phyloP scores from a whole-genome alignment of 2,113 vertebrate species.

The Myodes glareolus region DNA sequence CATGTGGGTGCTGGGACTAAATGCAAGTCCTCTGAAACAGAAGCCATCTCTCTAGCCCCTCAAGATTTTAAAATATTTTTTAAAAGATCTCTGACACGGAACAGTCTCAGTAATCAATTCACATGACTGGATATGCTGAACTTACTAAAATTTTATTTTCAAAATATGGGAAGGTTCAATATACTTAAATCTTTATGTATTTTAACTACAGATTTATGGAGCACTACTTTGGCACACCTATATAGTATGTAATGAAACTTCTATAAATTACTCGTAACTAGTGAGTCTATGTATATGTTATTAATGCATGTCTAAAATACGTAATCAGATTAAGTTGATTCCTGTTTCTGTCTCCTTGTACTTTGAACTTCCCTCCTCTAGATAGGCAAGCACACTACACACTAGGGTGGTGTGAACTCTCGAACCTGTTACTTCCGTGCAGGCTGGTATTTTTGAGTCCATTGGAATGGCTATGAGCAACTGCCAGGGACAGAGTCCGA shows the following conservation, averaged over 20 bases:
- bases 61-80: not conserved
- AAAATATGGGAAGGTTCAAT: not conserved
- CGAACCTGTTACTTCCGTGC: not conserved
- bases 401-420: not conserved
- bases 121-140: not conserved
- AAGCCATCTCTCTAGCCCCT: not conserved
- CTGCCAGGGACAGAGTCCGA: not conserved
- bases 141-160: not conserved
- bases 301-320: not conserved
- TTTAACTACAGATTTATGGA: not conserved
- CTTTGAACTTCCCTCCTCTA: not conserved
- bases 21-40: not conserved
- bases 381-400: not conserved
- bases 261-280: not conserved
- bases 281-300: not conserved
- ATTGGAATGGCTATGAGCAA: not conserved
- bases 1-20: not conserved
- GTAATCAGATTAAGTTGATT: not conserved
- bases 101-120: not conserved
- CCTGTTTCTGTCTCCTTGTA: not conserved
- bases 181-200: not conserved
- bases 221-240: not conserved
- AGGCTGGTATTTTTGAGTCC: not conserved
- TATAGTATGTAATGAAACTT: not conserved
- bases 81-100: not conserved